These are phyloP conservation scores for Peromyscus aztecus DNA, from an alignment of 2,797 vertebrate genomes.

Conservation along the genomic window DNA sequence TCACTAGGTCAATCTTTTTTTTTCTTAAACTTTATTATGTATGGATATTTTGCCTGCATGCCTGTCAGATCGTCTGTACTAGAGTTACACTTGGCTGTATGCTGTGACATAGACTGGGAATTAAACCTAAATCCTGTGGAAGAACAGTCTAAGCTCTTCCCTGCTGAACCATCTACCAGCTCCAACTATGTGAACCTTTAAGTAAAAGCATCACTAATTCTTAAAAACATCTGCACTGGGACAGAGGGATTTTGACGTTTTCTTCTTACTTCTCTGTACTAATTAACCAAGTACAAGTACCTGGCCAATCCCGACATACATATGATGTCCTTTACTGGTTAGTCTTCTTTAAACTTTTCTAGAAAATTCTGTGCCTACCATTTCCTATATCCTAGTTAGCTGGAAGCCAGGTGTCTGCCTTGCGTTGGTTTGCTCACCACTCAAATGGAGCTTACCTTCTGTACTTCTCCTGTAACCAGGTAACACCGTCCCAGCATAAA, in stretches of 20 bases:
- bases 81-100: background rate
- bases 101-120: background rate
- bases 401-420: background rate
- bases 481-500: constrained; percentile 97
- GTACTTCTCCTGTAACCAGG: constrained; percentile 94
- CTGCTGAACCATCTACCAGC: background rate
- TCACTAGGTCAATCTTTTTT: background rate
- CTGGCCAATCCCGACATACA: background rate
- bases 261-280: background rate
- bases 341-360: background rate
- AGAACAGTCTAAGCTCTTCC: background rate
- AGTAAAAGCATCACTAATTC: background rate
- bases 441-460: constrained; percentile 91
- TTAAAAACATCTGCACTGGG: background rate
- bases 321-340: background rate
- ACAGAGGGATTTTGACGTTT: background rate
- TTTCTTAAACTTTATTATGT: background rate
- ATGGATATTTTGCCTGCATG: background rate
- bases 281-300: background rate
- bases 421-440: background rate
- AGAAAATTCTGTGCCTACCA: background rate
- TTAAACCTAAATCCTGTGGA: background rate
- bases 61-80: background rate
- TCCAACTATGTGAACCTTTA: background rate
- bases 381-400: background rate